Base-by-base conservation (phyloP, 2,888 invertebrate genomes). In the Lasioglossum lativentre region DNA sequence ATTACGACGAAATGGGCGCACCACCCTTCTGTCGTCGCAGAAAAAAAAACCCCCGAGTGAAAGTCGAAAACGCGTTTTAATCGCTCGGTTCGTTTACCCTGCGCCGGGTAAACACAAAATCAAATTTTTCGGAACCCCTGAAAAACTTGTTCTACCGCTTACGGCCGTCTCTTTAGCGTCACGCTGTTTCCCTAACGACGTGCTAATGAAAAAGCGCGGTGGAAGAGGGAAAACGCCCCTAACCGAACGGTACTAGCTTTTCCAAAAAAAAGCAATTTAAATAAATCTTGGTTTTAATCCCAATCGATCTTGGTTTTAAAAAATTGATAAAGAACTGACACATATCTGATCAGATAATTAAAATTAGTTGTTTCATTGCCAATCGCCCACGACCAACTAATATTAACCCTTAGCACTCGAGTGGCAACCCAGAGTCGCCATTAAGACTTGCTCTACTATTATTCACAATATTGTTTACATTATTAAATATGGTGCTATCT, bases 1-100 rank as follows among this genome's bases (percentile, higher is more conserved):
- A 87, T 87, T 84, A 80, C 84, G 82, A 34, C 83, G 80, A 82
- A 82, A 84, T 63, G 45, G 73, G 34, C 81, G 81, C 72, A 38
- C 74, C 74, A 52, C 72, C 78, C 79, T 75, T 78, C 68, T 6
- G 80, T 14, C 73, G 8, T 1, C 59, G 30, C 14, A 16, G 6
- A 23, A 47, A 42, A 66, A 47, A 79, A 42, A 75, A 34, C 12
- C 6, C 12, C 6, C 59, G 27, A 8, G 68, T n/a, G 68, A 30
- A 66, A 66, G 30, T 66, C 66, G 66, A 66, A 66, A 66, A 66
- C 19, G 34, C 34, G 66, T 56, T 81, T 84, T 85, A 78, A 86
- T 86, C 78, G 76, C 23, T 30, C 34, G 66, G 34, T 66, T 66
- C 66, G 66, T 66, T 66, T 66, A 30, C 66, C 34, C 30, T 66